Conservation (phyloP, 2,888 invertebrate genomes). For the Byasa hedistus region DNA sequence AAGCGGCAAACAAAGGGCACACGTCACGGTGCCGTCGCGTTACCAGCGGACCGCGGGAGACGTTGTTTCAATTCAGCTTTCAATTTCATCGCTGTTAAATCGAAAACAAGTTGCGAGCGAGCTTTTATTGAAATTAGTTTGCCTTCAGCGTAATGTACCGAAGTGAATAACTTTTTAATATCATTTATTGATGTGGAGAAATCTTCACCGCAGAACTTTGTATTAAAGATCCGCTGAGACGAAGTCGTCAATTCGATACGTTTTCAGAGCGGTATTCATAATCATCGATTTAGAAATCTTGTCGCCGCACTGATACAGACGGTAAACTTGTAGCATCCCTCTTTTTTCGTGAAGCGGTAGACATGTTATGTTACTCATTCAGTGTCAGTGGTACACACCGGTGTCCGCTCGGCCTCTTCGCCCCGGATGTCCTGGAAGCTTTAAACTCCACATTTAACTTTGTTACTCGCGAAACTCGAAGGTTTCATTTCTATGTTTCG, state of each 20-base stretch:
- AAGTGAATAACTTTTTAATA: too few relatives aligned
- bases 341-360: too few relatives aligned
- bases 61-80: not conserved
- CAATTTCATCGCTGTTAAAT: constrained; percentile 7
- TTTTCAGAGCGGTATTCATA: too few relatives aligned
- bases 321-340: too few relatives aligned
- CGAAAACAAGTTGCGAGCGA: not conserved
- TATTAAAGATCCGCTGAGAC: too few relatives aligned
- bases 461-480: constrained; percentile 23
- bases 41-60: not conserved
- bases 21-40: not conserved
- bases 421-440: constrained; percentile 13
- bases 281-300: too few relatives aligned
- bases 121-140: constrained; percentile 1
- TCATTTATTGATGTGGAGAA: too few relatives aligned
- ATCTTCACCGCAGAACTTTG: too few relatives aligned
- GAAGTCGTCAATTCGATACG: too few relatives aligned
- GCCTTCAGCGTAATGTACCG: not conserved
- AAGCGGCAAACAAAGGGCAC: constrained; percentile 1
- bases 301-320: too few relatives aligned
- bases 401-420: not conserved
- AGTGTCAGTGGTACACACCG: too few relatives aligned
- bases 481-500: constrained; percentile 27
- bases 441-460: constrained; percentile 24
- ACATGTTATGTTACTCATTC: too few relatives aligned